Evolutionary conservation across 2,797 vertebrate species (phyloP).

Genomic region (Parotocinclus haroldoi): DNA sequence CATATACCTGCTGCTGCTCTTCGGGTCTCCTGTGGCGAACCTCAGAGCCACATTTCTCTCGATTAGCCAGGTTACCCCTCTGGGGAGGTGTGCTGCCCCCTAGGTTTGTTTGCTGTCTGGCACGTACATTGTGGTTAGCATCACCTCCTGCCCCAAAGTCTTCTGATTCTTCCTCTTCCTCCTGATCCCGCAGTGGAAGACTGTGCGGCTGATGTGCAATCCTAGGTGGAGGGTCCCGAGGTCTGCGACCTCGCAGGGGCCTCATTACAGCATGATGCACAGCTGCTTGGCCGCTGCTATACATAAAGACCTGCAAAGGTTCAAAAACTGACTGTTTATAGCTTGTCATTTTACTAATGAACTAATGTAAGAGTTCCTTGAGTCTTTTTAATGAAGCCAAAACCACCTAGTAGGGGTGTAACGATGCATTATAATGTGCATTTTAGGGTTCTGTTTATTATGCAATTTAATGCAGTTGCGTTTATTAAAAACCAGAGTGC

Average conservation of each 20-base stretch:
- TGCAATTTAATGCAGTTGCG: too few species aligned
- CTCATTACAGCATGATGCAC: constrained; percentile 61
- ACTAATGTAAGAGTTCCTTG: neutral
- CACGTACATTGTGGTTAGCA: constrained; percentile 4
- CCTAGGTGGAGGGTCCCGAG: constrained; percentile 51
- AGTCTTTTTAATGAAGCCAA: too few species aligned
- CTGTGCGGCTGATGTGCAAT: constrained; percentile 30
- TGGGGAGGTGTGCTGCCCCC: neutral
- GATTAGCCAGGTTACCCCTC: neutral
- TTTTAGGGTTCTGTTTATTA: too few species aligned
- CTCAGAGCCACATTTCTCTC: constrained; percentile 29
- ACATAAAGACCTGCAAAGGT: constrained; percentile 57
- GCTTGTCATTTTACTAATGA: neutral
- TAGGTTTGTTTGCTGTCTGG: neutral
- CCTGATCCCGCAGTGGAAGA: neutral
- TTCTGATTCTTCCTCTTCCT: neutral
- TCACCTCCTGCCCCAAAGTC: constrained; percentile 45
- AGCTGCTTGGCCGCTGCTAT: constrained; percentile 60
- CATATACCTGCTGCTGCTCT: constrained; percentile 1
- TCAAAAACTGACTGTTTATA: neutral
- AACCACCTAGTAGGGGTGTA: too few species aligned
- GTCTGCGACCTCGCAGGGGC: constrained; percentile 52
- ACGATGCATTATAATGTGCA: too few species aligned
- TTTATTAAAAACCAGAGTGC: too few species aligned
- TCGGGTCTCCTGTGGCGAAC: constrained; percentile 34